Percentiles rank a stretch among this genome's conserved stretches.
Conservation (phyloP, 2,113 vertebrate species). For the Sceloporus tristichus region DNA sequence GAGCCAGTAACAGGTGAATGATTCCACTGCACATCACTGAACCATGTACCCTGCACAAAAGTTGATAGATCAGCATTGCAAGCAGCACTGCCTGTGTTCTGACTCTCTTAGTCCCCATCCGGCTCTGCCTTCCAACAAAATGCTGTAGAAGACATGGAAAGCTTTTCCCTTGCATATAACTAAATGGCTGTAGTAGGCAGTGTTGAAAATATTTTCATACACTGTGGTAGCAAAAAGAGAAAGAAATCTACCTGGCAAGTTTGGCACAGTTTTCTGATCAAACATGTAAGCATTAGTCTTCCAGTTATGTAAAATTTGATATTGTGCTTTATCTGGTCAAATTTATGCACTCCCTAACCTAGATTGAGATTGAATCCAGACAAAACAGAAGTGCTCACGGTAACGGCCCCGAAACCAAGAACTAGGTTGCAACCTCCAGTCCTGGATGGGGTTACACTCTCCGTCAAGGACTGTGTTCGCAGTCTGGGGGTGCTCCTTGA, state of each 20-base stretch:
- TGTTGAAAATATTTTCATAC: neutral
- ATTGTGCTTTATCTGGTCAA: neutral
- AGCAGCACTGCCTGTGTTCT: neutral
- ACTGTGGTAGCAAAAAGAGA: neutral
- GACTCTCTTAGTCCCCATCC: neutral
- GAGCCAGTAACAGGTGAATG: neutral
- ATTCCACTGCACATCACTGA: neutral
- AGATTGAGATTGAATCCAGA: neutral
- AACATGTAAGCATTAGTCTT: neutral
- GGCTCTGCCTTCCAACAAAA: neutral
- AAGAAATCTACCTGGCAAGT: neutral
- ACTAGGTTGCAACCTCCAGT: too few species aligned
- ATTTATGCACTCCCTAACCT: neutral
- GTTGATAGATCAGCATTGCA: neutral
- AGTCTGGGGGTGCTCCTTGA: too few species aligned
- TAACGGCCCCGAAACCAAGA: too few species aligned
- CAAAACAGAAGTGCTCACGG: too few species aligned
- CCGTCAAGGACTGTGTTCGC: too few species aligned
- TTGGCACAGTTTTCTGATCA: neutral
- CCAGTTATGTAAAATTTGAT: neutral
- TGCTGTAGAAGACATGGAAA: neutral
- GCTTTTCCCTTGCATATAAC: neutral
- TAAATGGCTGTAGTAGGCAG: neutral
- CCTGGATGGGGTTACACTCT: too few species aligned
- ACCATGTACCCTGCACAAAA: neutral